phyloP scores from a whole-genome alignment of 2,113 vertebrate species.

The Scomber colias region DNA sequence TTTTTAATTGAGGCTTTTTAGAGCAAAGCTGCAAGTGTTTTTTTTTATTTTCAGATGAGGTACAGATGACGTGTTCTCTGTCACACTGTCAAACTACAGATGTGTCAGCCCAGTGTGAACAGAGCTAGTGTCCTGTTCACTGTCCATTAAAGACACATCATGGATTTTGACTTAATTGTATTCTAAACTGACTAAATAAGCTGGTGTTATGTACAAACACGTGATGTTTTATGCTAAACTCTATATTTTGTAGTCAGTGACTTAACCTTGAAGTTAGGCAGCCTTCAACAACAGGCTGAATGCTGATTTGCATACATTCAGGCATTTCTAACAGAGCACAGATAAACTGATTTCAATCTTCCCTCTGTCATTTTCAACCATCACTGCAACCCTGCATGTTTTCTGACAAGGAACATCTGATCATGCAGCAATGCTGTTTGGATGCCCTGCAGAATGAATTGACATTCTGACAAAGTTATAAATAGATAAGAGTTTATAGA shows the following conservation, averaged over 20 bases:
- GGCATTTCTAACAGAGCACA: background rate
- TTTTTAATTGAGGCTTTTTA: background rate
- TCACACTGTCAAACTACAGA: too few relatives aligned
- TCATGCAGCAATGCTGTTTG: background rate
- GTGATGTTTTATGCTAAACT: background rate
- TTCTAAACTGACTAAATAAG: background rate
- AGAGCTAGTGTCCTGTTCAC: background rate
- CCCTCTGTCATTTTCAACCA: background rate
- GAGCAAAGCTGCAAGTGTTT: background rate
- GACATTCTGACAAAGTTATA: constrained; percentile 30
- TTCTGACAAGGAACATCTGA: background rate
- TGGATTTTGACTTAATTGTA: too few relatives aligned
- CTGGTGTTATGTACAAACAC: background rate
- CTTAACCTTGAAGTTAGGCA: background rate
- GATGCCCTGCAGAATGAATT: constrained; percentile 20
- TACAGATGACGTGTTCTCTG: background rate
- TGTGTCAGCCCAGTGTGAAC: background rate
- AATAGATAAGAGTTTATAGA: constrained; percentile 14
- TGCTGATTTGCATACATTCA: background rate
- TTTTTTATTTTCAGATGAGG: background rate
- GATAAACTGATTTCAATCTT: background rate
- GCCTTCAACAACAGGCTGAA: background rate
- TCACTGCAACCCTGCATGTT: background rate
- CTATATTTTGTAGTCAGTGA: background rate
- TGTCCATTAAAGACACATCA: background rate